These are phyloP conservation scores for Nycticryphes semicollaris DNA, from an alignment of 2,113 vertebrate species.

Conservation along the genomic window DNA sequence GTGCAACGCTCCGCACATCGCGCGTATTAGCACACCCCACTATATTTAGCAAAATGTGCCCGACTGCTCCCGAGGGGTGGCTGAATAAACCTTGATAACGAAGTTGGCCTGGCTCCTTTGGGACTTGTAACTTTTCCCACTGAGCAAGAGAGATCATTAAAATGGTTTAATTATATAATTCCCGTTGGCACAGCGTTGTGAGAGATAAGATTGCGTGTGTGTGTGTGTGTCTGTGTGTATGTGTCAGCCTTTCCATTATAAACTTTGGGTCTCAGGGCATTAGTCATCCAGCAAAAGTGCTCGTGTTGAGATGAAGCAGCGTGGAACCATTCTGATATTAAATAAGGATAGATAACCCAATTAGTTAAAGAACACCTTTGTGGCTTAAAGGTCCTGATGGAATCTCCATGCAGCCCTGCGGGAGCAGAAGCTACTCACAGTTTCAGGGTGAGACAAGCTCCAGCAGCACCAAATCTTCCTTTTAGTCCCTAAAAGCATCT, in stretches of 20 bases:
- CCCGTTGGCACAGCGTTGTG: conserved; percentile 19
- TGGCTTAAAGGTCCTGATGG: background rate
- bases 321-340: background rate
- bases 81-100: conserved; percentile 68
- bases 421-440: background rate
- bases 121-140: conserved; percentile 38
- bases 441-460: background rate
- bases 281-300: background rate
- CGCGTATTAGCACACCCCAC: background rate
- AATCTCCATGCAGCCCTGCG: background rate
- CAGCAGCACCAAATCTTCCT: background rate
- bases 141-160: conserved; percentile 27
- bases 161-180: conserved; percentile 57
- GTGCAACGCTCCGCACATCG: background rate
- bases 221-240: background rate
- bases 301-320: background rate
- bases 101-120: conserved; percentile 32
- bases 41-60: conserved; percentile 55
- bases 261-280: background rate
- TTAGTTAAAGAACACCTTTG: background rate
- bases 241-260: conserved; percentile 51
- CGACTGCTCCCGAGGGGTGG: background rate
- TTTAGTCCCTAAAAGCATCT: background rate
- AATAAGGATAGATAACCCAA: background rate
- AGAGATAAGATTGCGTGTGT: conserved; percentile 21